These are phyloP conservation scores for Brachionus rotundiformis DNA, from an alignment of 1,140 invertebrate genomes.

Conservation along the genomic window DNA sequence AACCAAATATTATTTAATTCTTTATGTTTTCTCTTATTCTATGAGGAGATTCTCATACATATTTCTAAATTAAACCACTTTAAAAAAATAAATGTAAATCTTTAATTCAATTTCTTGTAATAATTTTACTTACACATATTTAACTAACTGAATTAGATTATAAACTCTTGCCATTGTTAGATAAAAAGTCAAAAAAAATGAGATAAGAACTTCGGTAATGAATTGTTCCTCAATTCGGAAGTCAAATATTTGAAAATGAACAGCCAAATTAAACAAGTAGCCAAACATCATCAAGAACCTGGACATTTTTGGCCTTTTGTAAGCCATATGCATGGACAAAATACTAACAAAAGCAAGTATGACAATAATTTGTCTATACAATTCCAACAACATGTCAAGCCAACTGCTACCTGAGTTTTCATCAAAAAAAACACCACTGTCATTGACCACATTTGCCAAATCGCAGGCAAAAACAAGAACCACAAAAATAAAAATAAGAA, in stretches of 20 bases:
- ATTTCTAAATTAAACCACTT: neutral
- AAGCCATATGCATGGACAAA: conserved; percentile 35
- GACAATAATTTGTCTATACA: conserved; percentile 19
- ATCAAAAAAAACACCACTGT: conserved; percentile 6
- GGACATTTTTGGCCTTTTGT: conserved; percentile 46
- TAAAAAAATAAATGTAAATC: neutral
- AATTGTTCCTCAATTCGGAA: conserved; percentile 36
- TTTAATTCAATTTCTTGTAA: neutral
- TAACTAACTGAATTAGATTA: conserved; percentile 21
- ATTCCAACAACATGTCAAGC: neutral
- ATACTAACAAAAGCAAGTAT: neutral
- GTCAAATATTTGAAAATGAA: conserved; percentile 41
- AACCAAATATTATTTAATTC: too few species aligned
- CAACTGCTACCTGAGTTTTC: neutral
- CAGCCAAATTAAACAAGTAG: neutral
- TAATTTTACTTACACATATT: neutral
- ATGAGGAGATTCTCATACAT: neutral
- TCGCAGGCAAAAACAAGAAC: conserved; percentile 33
- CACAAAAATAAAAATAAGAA: conserved; percentile 23
- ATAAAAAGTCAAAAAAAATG: conserved; percentile 50
- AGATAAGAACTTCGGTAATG: conserved; percentile 38
- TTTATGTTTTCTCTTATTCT: too few species aligned
- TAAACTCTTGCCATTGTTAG: conserved; percentile 40
- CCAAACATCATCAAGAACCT: conserved; percentile 41
- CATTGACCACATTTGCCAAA: conserved; percentile 33